A percentile compares a stretch with the other conserved stretches of the same genome.
phyloP scores from a whole-genome alignment of 2,888 invertebrate species.

The Philhelius pedissequus region DNA sequence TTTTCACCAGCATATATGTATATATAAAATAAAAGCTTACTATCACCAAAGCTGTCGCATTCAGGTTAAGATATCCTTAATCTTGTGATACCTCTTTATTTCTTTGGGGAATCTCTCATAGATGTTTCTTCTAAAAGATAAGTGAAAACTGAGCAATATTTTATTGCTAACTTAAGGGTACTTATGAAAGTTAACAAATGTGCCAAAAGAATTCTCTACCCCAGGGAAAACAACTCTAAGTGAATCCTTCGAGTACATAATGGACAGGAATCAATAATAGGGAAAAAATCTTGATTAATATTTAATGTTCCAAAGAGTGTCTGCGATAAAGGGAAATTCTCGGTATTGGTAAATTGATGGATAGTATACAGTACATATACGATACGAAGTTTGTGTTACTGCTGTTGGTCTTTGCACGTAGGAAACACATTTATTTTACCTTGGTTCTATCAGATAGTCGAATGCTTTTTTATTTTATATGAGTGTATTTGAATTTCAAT shows the following conservation, averaged over 20 bases:
- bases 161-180: slow-evolving; percentile 36
- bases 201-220: slow-evolving; percentile 6
- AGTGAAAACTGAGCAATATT: slow-evolving; percentile 27
- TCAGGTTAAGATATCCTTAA: not conserved
- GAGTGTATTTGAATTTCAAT: not conserved
- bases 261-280: slow-evolving; percentile 15
- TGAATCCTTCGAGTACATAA: slow-evolving; percentile 12
- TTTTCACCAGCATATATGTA: not conserved
- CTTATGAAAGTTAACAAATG: slow-evolving; percentile 29
- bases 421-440: not conserved
- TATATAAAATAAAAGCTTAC: slow-evolving; percentile 9
- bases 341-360: slow-evolving; percentile 6
- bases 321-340: slow-evolving; percentile 16
- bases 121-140: not conserved
- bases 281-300: slow-evolving; percentile 28
- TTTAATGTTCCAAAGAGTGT: slow-evolving; percentile 27
- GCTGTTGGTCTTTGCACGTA: not conserved
- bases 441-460: not conserved
- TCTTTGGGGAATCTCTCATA: not conserved
- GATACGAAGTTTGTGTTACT: not conserved
- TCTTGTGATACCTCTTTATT: not conserved
- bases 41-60: slow-evolving; percentile 10
- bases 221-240: slow-evolving; percentile 5
- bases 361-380: not conserved
- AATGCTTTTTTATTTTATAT: not conserved